phyloP scores from a whole-genome alignment of 2,797 vertebrate species.

The Gallirallus australis region DNA sequence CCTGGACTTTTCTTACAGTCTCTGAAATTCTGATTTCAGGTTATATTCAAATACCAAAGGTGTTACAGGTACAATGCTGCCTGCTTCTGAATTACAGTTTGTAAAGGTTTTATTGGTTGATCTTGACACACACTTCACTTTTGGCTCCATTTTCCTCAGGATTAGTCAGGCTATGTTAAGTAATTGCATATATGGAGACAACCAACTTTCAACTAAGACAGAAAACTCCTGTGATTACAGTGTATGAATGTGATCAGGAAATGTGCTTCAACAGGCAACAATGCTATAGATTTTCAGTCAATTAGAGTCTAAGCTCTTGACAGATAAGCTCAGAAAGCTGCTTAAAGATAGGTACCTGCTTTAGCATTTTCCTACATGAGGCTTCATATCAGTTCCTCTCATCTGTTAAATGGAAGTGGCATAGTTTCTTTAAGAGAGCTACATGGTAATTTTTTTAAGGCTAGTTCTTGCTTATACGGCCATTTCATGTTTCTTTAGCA shows the following conservation, averaged over 20 bases:
- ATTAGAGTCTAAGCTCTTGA: neutral
- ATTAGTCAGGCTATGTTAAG: neutral
- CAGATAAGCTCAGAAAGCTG: constrained; percentile 25
- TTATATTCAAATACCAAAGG: neutral
- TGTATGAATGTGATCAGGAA: neutral
- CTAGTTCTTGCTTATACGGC: neutral
- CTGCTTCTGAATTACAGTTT: neutral
- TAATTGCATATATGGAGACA: neutral
- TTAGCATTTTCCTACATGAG: neutral
- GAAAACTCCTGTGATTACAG: neutral
- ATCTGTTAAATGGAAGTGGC: neutral
- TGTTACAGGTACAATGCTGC: neutral
- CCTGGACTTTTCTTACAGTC: neutral
- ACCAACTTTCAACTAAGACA: neutral
- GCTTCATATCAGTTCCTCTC: neutral
- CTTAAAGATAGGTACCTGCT: neutral
- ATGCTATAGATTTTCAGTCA: constrained; percentile 33
- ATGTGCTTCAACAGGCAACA: neutral
- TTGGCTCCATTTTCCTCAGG: neutral
- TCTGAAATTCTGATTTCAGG: neutral
- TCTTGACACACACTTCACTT: neutral
- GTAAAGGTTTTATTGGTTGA: neutral
- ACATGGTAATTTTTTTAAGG: neutral
- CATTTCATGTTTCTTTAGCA: neutral
- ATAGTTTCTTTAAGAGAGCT: neutral